Evolutionary conservation across 2,113 vertebrate genomes (phyloP), one percentile per base, ranked within the genome.

Genomic region (Cyphomyrus plagiostoma): DNA sequence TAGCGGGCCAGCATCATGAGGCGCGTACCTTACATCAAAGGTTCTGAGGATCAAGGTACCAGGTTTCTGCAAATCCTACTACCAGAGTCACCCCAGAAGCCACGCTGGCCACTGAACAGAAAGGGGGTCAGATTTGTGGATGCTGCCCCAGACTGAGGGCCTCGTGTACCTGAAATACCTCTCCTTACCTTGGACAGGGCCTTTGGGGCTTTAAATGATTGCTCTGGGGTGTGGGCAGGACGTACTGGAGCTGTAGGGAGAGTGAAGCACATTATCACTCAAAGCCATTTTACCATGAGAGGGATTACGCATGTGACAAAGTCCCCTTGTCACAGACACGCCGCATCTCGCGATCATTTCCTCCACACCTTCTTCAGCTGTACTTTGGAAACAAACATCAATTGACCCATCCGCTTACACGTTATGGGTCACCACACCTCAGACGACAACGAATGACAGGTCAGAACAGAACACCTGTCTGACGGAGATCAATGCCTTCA

Each of bases 111-210:
- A 66, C 30, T n/a, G 30, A n/a, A 82, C 13, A 17, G 15, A 19
- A 39, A 80, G 30, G 74, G 77, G 13, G 77, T 45, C 30, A 39
- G 8, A 39, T 82, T 82, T 45, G 19, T 8, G 39, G 1, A 82
- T 39, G 1, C 5, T 6, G 77, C 19, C 35, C 30, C 1, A 82
- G 39, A 82, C 39, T 23, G 3, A 48, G 82, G 21, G 42, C 82
- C 45, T 10, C 2, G 0, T 26, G 21, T 46, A 48, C 15, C 45
- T 2, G 0, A 48, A 42, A 10, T 4, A 7, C 56, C 3, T 42
- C 87, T 45, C 56, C 87, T 88, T 50, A 88, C 87, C 87, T 88
- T 19, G 39, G 56, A 66, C 9, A 7, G 56, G 87, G 39, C 52
- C 23, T 88, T 62, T 26, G 39, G 21, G 53, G 35, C 53, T 66